Evolutionary conservation across 2,888 invertebrate species (phyloP), one percentile per base, ranked within the genome.

Genomic region (Ormyrus nitidulus): DNA sequence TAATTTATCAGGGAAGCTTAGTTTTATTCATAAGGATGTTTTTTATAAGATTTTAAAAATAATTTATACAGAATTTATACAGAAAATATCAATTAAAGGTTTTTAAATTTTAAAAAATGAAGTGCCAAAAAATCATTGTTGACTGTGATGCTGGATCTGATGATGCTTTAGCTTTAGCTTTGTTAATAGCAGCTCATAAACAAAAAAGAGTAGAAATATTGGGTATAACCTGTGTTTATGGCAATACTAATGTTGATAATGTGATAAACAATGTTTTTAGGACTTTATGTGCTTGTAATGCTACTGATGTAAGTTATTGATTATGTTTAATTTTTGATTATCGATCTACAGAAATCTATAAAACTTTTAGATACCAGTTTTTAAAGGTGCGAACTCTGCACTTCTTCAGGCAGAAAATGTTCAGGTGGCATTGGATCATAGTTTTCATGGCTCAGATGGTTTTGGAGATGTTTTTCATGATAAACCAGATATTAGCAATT

Each of bases 161-260:
- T 84, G 94, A 95, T 89, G 94, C 93, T 48, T 91, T 93, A 88
- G 94, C 94, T 0, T 84, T 95, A 59, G 88, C 93, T 72, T 88
- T 94, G 84, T 89, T 94, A 0, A 86, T 94, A 2, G 90, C 92
- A 69, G 93, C 93, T 0, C 92, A 93, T 82, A 90, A 89, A 79
- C 82, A 87, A 7, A 88, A 90, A 0, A 84, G 89, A 70, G 86
- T 93, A 13, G 88, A 93, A 84, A 89, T 96, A 59, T 88, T 95
- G 65, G 96, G 93, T 0, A 92, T 97, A 1, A 96, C 96, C 0
- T 95, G 95, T 72, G 94, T 93, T 0, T 92, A 93, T 84, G 97
- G 97, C 0, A 97, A 96, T 86, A 95, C 95, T 0, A 90, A 89
- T 1, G 91, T 96, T 71, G 93, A 94, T 10, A 93, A 95, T 86